These are phyloP conservation scores for Xestia c-nigrum DNA, from an alignment of 2,888 invertebrate species.

Conservation along the genomic window DNA sequence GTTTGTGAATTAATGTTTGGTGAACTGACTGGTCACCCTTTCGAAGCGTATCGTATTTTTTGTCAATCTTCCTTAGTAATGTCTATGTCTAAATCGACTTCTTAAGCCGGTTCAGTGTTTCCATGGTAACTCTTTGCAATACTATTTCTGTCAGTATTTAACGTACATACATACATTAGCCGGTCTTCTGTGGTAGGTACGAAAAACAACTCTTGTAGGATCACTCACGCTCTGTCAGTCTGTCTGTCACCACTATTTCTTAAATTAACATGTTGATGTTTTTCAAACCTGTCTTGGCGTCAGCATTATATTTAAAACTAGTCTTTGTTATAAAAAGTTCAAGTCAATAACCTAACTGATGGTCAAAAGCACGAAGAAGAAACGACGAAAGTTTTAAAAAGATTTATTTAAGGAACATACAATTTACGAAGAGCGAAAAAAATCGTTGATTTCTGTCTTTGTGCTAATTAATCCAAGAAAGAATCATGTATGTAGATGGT, in stretches of 20 bases:
- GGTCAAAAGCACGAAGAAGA: neutral
- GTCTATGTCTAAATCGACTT: neutral
- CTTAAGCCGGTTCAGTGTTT: neutral
- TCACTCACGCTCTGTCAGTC: constrained; percentile 22
- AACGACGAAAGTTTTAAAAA: neutral
- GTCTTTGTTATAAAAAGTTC: constrained; percentile 24
- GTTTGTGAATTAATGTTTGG: too few relatives aligned
- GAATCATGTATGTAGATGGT: neutral
- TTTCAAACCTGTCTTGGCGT: constrained; percentile 18
- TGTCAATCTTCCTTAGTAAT: too few relatives aligned
- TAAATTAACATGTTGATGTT: constrained; percentile 44
- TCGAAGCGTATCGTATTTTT: too few relatives aligned
- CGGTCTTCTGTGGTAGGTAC: neutral
- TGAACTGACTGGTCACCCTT: too few relatives aligned
- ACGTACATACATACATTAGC: neutral
- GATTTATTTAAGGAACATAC: neutral
- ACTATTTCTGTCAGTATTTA: constrained; percentile 2
- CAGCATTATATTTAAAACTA: constrained; percentile 38
- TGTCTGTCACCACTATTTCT: constrained; percentile 44
- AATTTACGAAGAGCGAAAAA: neutral
- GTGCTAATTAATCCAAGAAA: constrained; percentile 5
- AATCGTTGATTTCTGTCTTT: neutral
- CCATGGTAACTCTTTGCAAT: neutral
- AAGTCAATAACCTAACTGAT: constrained; percentile 47
- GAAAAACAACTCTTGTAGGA: constrained; percentile 13